Conservation (phyloP, 2,888 invertebrate genomes). For the Hydrotaea diabolus region DNA sequence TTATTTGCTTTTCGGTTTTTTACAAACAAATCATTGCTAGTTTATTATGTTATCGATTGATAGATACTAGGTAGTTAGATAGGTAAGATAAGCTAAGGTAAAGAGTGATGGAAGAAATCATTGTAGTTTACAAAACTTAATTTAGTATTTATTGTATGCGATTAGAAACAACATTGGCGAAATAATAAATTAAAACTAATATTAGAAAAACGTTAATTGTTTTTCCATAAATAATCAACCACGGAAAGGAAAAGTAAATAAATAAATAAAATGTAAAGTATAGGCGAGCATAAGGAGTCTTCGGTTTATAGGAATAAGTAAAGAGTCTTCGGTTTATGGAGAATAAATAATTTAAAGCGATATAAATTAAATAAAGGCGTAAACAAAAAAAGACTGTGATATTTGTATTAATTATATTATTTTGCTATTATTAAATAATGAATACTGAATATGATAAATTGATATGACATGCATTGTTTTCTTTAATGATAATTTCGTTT, state of each 20-base stretch:
- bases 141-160: slow-evolving; percentile 13
- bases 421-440: slow-evolving; percentile 47
- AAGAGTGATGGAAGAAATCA: slow-evolving; percentile 1
- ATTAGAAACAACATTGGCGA: slow-evolving; percentile 14
- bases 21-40: slow-evolving; percentile 28
- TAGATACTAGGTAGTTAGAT: background rate
- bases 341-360: background rate
- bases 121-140: background rate
- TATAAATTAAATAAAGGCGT: slow-evolving; percentile 2
- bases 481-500: slow-evolving; percentile 37
- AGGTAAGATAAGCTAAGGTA: background rate
- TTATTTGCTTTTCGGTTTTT: slow-evolving; percentile 1
- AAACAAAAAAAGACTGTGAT: background rate
- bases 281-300: slow-evolving; percentile 47
- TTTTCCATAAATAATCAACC: background rate
- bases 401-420: background rate
- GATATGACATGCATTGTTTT: slow-evolving; percentile 49
- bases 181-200: background rate
- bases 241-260: slow-evolving; percentile 1
- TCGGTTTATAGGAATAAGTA: too few species aligned
- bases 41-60: background rate
- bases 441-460: slow-evolving; percentile 56
- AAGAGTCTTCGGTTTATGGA: slow-evolving; percentile 10
- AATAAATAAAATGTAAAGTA: background rate
- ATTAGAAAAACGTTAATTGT: background rate